Percentiles rank a stretch among this genome's conserved stretches.
These are phyloP conservation scores for Eudyptes chrysolophus DNA, from an alignment of 2,113 vertebrate genomes.

Conservation along the genomic window DNA sequence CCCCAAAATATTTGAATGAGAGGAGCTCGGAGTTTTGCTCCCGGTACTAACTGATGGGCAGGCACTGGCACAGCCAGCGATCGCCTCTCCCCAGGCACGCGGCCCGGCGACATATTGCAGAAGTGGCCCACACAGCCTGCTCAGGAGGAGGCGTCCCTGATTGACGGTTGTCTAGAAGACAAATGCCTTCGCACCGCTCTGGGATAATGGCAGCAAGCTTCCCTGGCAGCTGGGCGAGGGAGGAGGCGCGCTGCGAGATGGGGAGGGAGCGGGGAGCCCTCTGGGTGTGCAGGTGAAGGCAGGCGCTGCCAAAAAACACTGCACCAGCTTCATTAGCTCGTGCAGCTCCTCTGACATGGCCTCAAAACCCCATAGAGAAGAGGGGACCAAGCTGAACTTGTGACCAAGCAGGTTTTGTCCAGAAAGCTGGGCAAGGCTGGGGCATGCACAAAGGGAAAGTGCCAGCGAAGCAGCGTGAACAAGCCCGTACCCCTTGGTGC, in stretches of 20 bases:
- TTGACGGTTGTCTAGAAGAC: neutral
- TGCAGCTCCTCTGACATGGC: neutral
- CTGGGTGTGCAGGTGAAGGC: fast-evolving
- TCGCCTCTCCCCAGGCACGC: neutral
- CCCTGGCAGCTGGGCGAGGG: neutral
- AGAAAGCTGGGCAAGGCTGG: neutral
- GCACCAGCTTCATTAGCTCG: fast-evolving
- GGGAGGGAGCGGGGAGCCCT: neutral
- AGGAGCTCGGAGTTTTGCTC: neutral
- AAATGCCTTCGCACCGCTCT: neutral
- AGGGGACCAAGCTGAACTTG: neutral
- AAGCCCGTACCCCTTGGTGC: fast-evolving
- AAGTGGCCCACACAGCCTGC: neutral
- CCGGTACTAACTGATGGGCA: neutral
- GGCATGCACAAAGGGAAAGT: fast-evolving
- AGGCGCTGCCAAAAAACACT: neutral
- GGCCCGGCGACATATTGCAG: neutral
- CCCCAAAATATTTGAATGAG: neutral
- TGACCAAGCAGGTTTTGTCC: neutral
- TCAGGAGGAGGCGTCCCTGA: neutral
- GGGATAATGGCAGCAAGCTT: neutral
- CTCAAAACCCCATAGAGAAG: neutral
- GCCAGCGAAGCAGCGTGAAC: neutral
- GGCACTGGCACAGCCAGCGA: fast-evolving
- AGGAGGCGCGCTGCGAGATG: fast-evolving